phyloP scores from a whole-genome alignment of 2,797 vertebrate species.

The Oreonectes daqikongensis region DNA sequence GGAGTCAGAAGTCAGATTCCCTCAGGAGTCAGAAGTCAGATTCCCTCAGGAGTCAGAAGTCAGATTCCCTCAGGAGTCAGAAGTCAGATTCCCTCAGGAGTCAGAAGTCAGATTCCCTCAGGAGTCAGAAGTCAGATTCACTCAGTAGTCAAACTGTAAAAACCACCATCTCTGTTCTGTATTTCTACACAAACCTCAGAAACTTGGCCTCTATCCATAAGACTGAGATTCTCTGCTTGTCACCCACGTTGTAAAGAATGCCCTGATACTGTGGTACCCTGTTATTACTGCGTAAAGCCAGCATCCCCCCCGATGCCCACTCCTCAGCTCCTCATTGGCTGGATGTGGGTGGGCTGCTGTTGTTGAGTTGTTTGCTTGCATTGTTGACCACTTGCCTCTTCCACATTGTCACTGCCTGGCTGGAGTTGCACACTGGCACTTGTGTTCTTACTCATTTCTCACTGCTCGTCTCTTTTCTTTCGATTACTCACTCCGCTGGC shows the following conservation, averaged over 20 bases:
- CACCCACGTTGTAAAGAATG: slow-evolving; percentile 73
- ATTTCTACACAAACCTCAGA: not conserved
- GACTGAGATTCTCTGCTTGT: slow-evolving; percentile 64
- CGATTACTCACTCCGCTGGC: slow-evolving; percentile 10
- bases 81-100: no score
- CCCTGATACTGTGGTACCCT: slow-evolving; percentile 67
- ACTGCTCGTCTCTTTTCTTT: slow-evolving; percentile 38
- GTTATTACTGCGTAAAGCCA: slow-evolving; percentile 44
- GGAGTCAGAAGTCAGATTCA: no score
- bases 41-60: no score
- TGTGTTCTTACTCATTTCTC: slow-evolving; percentile 64
- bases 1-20: no score
- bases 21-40: no score
- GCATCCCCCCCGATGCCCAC: slow-evolving; percentile 45
- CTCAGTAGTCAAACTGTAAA: no score
- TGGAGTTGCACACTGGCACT: slow-evolving; percentile 59
- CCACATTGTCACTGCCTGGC: slow-evolving; percentile 60
- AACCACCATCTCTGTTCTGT: not conserved
- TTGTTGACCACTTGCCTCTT: slow-evolving; percentile 55
- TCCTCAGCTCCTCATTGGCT: slow-evolving; percentile 54
- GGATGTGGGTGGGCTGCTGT: slow-evolving; percentile 56
- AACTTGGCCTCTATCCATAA: slow-evolving; percentile 26
- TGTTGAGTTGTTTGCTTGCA: slow-evolving; percentile 58
- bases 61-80: no score
- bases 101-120: no score